A percentile compares a stretch with the other conserved stretches of the same genome.
Conservation (phyloP, 2,113 vertebrate species). For the Amazona guildingii region DNA sequence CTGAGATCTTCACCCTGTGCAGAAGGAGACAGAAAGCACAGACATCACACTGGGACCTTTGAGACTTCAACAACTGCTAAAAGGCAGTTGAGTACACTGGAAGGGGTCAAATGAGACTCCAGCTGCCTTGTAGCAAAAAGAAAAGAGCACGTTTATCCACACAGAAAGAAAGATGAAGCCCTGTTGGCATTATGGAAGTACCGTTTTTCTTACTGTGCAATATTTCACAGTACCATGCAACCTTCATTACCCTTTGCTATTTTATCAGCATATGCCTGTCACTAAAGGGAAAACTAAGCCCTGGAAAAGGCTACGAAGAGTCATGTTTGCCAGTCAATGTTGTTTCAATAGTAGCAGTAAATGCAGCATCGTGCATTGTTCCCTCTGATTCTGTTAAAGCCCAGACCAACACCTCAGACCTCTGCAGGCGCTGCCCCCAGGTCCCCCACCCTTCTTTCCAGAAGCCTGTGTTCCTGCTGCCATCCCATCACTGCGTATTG, state of each 20-base stretch:
- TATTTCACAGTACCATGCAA: not conserved
- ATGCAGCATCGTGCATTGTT: not conserved
- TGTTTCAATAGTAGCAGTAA: not conserved
- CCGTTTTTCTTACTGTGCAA: not conserved
- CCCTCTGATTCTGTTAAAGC: not conserved
- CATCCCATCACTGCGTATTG: not conserved
- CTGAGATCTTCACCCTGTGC: not conserved
- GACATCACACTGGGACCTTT: accelerated
- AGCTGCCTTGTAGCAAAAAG: not conserved
- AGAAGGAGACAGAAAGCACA: not conserved
- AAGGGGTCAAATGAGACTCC: not conserved
- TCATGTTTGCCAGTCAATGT: not conserved
- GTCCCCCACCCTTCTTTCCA: not conserved
- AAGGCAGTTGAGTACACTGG: not conserved
- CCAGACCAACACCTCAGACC: not conserved
- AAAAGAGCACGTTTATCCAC: not conserved
- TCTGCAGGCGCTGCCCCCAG: not conserved
- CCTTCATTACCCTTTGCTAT: not conserved
- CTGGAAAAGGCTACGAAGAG: not conserved
- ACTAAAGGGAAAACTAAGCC: not conserved
- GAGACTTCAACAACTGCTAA: not conserved
- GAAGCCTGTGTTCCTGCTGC: not conserved
- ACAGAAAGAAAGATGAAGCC: not conserved
- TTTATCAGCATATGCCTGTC: not conserved
- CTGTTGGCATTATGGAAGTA: not conserved